Percentiles rank a stretch among this genome's conserved stretches.
phyloP scores from a whole-genome alignment of 2,888 invertebrate species.

The Himalopsyche japonica region DNA sequence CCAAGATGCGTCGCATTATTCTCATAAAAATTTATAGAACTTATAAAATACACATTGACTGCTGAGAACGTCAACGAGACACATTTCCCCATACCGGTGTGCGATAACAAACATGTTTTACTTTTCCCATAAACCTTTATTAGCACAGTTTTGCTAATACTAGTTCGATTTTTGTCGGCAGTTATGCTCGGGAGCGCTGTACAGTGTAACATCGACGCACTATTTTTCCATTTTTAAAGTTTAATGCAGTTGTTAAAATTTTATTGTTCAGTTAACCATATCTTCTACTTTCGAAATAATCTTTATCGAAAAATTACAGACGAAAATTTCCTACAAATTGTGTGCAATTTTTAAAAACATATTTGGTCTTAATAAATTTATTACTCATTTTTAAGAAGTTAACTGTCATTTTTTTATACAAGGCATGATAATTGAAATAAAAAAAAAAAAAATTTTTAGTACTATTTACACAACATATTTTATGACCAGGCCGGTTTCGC shows the following conservation, averaged over 20 bases:
- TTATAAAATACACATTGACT: conserved; percentile 8
- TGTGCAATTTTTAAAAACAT: background rate
- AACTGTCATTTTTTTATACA: too few species aligned
- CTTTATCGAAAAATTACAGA: background rate
- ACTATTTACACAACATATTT: too few species aligned
- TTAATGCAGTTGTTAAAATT: conserved; percentile 24
- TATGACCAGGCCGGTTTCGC: too few species aligned
- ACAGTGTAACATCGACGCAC: conserved; percentile 4
- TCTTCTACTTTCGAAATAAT: background rate
- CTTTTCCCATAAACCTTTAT: conserved; percentile 26
- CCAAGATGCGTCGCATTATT: background rate
- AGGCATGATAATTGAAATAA: too few species aligned
- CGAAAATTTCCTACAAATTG: background rate
- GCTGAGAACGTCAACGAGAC: background rate
- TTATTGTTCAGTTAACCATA: conserved; percentile 6
- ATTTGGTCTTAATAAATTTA: background rate
- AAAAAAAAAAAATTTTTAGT: too few species aligned
- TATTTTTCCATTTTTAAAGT: conserved; percentile 18
- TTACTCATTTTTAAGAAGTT: background rate
- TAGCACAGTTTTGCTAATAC: conserved; percentile 27
- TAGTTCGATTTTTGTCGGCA: conserved; percentile 20
- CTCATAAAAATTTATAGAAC: conserved; percentile 14
- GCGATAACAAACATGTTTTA: conserved; percentile 11
- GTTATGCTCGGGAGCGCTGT: background rate
- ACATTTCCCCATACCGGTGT: background rate